phyloP scores from a whole-genome alignment of 2,888 invertebrate species.

The Crepidodera aurea region DNA sequence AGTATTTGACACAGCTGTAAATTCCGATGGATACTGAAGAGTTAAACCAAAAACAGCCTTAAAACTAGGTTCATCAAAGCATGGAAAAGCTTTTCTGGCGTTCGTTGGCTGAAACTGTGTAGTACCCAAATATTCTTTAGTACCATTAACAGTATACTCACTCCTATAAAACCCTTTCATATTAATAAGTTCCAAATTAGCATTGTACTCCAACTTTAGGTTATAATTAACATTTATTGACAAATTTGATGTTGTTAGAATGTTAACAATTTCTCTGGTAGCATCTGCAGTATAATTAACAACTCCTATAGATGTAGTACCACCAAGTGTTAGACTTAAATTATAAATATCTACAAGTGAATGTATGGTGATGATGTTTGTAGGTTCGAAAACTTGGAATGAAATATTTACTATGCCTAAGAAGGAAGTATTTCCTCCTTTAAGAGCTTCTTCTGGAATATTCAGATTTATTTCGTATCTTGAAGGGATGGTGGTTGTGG shows the following conservation, averaged over 20 bases:
- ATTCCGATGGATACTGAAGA: conserved; percentile 33
- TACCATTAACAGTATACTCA: conserved; percentile 35
- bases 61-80: conserved; percentile 47
- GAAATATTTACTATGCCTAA: conserved; percentile 22
- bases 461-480: conserved; percentile 65
- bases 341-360: conserved; percentile 17
- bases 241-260: conserved; percentile 28
- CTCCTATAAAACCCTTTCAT: conserved; percentile 47
- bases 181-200: conserved; percentile 51
- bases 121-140: conserved; percentile 40
- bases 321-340: conserved; percentile 21
- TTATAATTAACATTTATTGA: conserved; percentile 22
- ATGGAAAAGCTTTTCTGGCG: conserved; percentile 45
- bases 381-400: conserved; percentile 17
- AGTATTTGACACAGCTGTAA: conserved; percentile 38
- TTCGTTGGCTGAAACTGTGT: conserved; percentile 44
- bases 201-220: conserved; percentile 43
- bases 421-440: conserved; percentile 15
- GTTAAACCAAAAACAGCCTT: conserved; percentile 43
- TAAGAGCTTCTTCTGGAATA: conserved; percentile 36
- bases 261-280: conserved; percentile 38
- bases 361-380: conserved; percentile 23
- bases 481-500: conserved; percentile 62
- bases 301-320: neutral
- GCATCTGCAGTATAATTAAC: conserved; percentile 22